phyloP scores from a whole-genome alignment of 2,888 invertebrate species.

The Diarsia brunnea region DNA sequence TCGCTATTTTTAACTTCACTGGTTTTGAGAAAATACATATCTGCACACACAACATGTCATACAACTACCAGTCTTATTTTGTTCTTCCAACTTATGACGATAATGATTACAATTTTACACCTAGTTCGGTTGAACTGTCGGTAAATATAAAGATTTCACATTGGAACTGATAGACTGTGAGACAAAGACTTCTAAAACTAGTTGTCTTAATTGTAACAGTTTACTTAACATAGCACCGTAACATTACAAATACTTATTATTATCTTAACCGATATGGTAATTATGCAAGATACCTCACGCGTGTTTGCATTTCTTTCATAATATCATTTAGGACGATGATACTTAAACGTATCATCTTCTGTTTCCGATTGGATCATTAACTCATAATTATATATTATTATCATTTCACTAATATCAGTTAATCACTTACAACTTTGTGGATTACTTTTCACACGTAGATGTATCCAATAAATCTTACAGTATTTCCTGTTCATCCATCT shows the following conservation, averaged over 20 bases:
- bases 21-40: constrained; percentile 9
- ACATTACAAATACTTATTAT: constrained; percentile 19
- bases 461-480: constrained; percentile 25
- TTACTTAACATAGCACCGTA: constrained; percentile 19
- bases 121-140: neutral
- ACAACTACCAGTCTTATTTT: neutral
- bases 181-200: constrained; percentile 7
- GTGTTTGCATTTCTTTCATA: constrained; percentile 2
- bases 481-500: constrained; percentile 57
- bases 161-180: constrained; percentile 13
- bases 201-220: constrained; percentile 23
- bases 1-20: neutral
- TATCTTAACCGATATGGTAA: constrained; percentile 12
- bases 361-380: constrained; percentile 19
- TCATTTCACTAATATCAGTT: constrained; percentile 35
- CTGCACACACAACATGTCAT: neutral
- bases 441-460: constrained; percentile 39
- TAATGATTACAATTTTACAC: neutral
- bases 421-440: constrained; percentile 32
- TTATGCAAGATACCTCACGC: neutral
- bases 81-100: neutral
- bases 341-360: constrained; percentile 43
- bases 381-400: constrained; percentile 15
- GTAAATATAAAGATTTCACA: constrained; percentile 10
- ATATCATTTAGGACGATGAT: constrained; percentile 10